phyloP scores from a whole-genome alignment of 2,888 invertebrate species.

The Horisme vitalbata region DNA sequence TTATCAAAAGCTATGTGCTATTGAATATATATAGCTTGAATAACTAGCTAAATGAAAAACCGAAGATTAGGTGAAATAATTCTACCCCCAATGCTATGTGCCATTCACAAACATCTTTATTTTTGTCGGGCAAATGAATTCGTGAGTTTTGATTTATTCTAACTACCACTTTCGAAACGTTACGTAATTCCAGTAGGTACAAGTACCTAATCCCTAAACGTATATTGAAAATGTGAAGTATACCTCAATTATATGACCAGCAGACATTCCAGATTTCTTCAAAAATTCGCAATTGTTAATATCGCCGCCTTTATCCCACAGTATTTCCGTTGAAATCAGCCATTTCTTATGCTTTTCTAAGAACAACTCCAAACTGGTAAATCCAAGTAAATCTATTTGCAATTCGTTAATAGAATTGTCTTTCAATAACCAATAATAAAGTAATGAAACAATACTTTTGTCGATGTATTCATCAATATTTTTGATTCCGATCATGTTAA shows the following conservation, averaged over 20 bases:
- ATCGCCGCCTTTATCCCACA: conserved; percentile 62
- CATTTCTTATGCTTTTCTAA: conserved; percentile 69
- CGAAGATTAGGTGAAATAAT: no score
- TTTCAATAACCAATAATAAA: conserved; percentile 75
- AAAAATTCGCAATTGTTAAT: conserved; percentile 51
- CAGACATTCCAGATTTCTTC: conserved; percentile 39
- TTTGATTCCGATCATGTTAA: conserved; percentile 44
- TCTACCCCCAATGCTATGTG: no score
- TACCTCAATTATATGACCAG: conserved; percentile 42
- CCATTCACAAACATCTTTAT: no score
- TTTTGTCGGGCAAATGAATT: no score
- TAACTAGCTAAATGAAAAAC: no score
- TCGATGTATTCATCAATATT: conserved; percentile 58
- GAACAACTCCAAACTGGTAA: conserved; percentile 55
- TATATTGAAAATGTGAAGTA: no score
- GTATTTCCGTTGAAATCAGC: conserved; percentile 68
- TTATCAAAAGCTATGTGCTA: no score
- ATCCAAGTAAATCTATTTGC: conserved; percentile 68
- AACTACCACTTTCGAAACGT: no score
- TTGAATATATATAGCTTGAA: no score
- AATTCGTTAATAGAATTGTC: conserved; percentile 61
- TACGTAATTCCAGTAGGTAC: no score
- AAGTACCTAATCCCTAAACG: no score
- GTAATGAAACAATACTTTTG: conserved; percentile 71
- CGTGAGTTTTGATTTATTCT: no score